Percentiles rank a stretch among this genome's conserved stretches.
Conservation (phyloP, 2,888 invertebrate genomes). For the Lysandra coridon region DNA sequence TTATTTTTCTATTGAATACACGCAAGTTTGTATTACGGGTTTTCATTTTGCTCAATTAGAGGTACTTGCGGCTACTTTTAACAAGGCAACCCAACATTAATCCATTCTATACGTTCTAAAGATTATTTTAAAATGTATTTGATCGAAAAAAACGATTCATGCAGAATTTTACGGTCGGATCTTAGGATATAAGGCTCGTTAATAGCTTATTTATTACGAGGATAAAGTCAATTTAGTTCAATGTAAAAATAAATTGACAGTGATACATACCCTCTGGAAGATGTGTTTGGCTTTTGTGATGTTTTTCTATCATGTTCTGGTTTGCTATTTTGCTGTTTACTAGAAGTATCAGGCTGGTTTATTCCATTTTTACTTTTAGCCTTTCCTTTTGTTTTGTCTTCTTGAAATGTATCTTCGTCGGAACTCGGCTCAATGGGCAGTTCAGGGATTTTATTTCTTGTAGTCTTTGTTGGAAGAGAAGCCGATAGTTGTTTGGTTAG, state of each 20-base stretch:
- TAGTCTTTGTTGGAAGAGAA: background rate
- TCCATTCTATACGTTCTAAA: too few relatives aligned
- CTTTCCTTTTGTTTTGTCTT: background rate
- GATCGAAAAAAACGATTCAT: too few relatives aligned
- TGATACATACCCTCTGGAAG: constrained; percentile 9
- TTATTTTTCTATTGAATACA: too few relatives aligned
- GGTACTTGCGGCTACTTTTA: too few relatives aligned
- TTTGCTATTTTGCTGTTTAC: background rate
- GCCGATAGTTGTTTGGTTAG: background rate
- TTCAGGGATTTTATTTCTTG: background rate
- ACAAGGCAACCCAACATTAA: too few relatives aligned
- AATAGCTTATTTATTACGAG: too few relatives aligned
- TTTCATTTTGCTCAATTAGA: too few relatives aligned
- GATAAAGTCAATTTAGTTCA: background rate
- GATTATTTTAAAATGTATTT: too few relatives aligned
- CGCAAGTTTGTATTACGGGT: too few relatives aligned
- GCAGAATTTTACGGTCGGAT: too few relatives aligned
- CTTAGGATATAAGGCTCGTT: too few relatives aligned
- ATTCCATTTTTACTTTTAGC: background rate
- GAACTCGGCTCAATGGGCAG: background rate
- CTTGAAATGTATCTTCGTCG: background rate
- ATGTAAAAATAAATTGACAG: background rate
- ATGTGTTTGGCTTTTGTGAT: background rate
- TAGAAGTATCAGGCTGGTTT: background rate
- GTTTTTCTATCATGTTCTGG: background rate